Conservation (phyloP, 1,140 invertebrate species). For the Drosophila lacteicornis region DNA sequence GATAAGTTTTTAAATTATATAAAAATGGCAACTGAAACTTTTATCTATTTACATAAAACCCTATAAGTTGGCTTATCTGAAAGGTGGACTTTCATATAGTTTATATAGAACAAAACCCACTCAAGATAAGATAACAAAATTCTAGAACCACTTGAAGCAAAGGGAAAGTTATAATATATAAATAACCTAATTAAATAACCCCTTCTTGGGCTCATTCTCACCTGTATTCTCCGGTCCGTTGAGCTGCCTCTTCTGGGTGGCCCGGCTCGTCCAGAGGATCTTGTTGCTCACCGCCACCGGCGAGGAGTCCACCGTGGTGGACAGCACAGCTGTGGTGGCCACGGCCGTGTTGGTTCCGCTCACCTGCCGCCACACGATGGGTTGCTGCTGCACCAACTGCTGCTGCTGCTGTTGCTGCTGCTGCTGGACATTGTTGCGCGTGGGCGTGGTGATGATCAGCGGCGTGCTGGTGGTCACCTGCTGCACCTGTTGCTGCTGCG, state of each 20-base stretch:
- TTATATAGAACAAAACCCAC: neutral
- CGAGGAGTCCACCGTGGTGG: slow-evolving; percentile 59
- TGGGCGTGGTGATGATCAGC: slow-evolving; percentile 67
- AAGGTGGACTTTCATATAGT: neutral
- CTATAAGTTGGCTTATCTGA: slow-evolving; percentile 1
- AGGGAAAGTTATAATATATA: neutral
- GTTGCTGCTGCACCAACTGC: slow-evolving; percentile 66
- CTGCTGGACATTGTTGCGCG: slow-evolving; percentile 64
- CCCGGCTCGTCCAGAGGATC: slow-evolving; percentile 73
- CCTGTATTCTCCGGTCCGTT: slow-evolving; percentile 83
- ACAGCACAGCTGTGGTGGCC: slow-evolving; percentile 69
- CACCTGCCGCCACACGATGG: slow-evolving; percentile 79
- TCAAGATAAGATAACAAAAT: neutral
- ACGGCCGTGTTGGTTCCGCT: slow-evolving; percentile 73
- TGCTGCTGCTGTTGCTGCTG: slow-evolving; percentile 64
- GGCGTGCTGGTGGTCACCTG: slow-evolving; percentile 58
- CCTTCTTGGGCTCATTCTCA: slow-evolving; percentile 13
- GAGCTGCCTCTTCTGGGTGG: slow-evolving; percentile 73
- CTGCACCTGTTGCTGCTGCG: slow-evolving; percentile 41
- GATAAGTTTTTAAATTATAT: no score
- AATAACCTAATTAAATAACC: neutral
- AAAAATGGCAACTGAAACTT: neutral
- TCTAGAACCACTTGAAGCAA: neutral
- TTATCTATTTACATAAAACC: slow-evolving; percentile 11
- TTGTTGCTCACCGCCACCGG: slow-evolving; percentile 72